Percentiles rank a stretch among this genome's conserved stretches.
Conservation (phyloP, 1,140 invertebrate species). For the Aricia agestis region DNA sequence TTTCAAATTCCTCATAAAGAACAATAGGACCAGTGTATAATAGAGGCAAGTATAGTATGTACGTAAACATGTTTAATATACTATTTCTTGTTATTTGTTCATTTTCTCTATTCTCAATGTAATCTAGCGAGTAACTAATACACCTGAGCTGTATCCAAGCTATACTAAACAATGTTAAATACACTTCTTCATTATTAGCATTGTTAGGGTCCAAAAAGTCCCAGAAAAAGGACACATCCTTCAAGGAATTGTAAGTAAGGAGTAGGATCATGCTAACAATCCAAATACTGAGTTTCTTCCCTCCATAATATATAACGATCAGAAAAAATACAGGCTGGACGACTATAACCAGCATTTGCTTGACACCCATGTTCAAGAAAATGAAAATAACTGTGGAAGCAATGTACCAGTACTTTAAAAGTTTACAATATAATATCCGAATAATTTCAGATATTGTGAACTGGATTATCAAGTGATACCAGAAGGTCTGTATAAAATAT, state of each 20-base stretch:
- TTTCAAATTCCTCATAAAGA: constrained; percentile 82
- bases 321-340: constrained; percentile 60
- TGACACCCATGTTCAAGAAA: constrained; percentile 47
- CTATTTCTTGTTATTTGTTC: constrained; percentile 34
- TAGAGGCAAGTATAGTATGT: constrained; percentile 88
- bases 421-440: constrained; percentile 31
- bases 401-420: constrained; percentile 64
- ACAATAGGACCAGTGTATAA: constrained; percentile 88
- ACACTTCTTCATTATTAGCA: constrained; percentile 65
- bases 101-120: constrained; percentile 41
- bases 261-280: constrained; percentile 50
- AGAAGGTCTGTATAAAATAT: constrained; percentile 54
- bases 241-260: constrained; percentile 58
- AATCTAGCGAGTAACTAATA: constrained; percentile 65
- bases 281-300: constrained; percentile 58
- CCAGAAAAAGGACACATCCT: constrained; percentile 64
- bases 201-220: constrained; percentile 49
- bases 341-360: constrained; percentile 51
- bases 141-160: constrained; percentile 71
- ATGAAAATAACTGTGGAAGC: constrained; percentile 58
- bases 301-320: constrained; percentile 46
- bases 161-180: constrained; percentile 61
- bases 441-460: constrained; percentile 60
- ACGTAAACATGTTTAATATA: constrained; percentile 72
- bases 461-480: constrained; percentile 54